Base-by-base conservation (phyloP, 2,797 vertebrate genomes). In the Rhynchotus rufescens region DNA sequence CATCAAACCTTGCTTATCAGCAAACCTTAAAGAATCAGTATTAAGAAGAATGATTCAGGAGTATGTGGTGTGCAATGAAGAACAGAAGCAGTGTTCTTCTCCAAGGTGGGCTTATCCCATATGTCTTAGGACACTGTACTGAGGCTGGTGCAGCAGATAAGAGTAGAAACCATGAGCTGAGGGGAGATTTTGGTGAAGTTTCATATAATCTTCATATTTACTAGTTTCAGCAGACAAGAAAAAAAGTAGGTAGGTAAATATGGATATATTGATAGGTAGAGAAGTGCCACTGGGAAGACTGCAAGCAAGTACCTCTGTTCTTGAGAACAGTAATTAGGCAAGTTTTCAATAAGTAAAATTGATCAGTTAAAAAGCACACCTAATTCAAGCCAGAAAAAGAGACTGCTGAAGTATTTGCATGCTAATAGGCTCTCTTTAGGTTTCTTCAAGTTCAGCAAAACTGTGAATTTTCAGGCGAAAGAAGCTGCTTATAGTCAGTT, bases 351-450 rank as follows among this genome's bases (percentile, higher is more conserved):
- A 51, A 59, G 36, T 57, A 78, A 77, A 74, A 89, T 42, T 0
- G 0, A 60, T 54, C 1, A 4, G 6, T 74, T 32, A 73, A 88
- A 21, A 34, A 8, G 15, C 3, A 3, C 6, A 1, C 3, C 0
- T 54, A 84, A 32, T 84, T 91, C 64, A 87, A 80, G 30, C 9
- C 19, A 74, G 64, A 21, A 52, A 42, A 88, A 84, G 8, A 36
- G 32, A 73, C 8, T 60, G 14, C 64, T 76, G 17, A 62, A 40
- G 28, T 89, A 47, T 66, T 91, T 88, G 57, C 64, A 36, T 89
- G 45, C n/a, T 81, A 52, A 80, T 73, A 66, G 75, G 15, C 9
- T 61, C 23, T 52, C 40, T 89, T 93, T 25, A 89, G 42, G 22
- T 26, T 17, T 20, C 65, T 23, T 47, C 14, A 83, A 89, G 21